Evolutionary conservation across 2,888 invertebrate genomes (phyloP), one percentile per base, ranked within the genome.

Genomic region (Oxystoma pomonae): DNA sequence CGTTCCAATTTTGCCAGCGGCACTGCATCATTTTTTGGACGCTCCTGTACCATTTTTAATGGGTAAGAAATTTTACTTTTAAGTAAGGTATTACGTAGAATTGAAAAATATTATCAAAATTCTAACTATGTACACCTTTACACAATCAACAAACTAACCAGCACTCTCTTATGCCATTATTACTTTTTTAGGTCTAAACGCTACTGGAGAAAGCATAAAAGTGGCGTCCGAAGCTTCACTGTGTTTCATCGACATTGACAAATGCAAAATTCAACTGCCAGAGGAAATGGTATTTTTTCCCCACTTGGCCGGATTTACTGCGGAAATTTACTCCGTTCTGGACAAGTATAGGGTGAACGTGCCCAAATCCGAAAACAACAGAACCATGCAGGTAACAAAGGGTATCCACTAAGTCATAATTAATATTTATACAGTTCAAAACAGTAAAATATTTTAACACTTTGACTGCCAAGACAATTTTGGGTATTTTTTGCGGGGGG

Each of bases 1-100:
- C 81, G 99, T 98, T 65, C 99, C 99, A 21, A 97, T 99, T 75
- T 83, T 99, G 73, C 99, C 99, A 1, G 93, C 96, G 58, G 91
- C 94, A 17, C 83, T 97, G 66, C 91, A 94, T 79, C 96, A 98
- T 78, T 99, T 99, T 81, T 85, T 99, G 57, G 99, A 99, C 81
- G 99, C 99, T 2, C 99, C 99, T 0, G 98, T 99, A 60, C 99
- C 99, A 49, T 99, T 96, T 81, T 91, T 99, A 65, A 99, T 99
- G 98, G 99, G 98, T 76, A 80, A 73, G 76, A n/a, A n/a, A n/a
- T n/a, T n/a, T n/a, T n/a, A n/a, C n/a, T n/a, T n/a, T n/a, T n/a
- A n/a, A n/a, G n/a, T n/a, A n/a, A n/a, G n/a, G n/a, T n/a, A n/a
- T n/a, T n/a, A n/a, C n/a, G n/a, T n/a, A n/a, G n/a, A n/a, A n/a